phyloP scores from a whole-genome alignment of 2,797 vertebrate genomes.

The Harpagifer antarcticus region DNA sequence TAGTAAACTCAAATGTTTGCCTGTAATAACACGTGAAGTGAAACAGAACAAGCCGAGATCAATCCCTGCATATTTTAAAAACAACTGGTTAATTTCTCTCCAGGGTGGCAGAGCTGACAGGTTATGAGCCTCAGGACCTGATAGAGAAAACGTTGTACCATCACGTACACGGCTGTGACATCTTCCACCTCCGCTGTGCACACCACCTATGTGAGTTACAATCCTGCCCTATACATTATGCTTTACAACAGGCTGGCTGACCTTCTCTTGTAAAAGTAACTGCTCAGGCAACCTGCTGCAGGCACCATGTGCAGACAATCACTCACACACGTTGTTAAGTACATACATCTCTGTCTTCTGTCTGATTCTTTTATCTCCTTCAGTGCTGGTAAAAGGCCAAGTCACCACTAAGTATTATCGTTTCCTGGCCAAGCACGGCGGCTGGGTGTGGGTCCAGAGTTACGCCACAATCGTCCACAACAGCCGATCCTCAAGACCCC shows the following conservation, averaged over 20 bases:
- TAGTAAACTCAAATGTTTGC: not conserved
- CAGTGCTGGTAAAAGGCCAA: conserved; percentile 98
- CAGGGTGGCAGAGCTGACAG: conserved; percentile 97
- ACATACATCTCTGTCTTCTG: conserved; percentile 44
- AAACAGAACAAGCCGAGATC: not conserved
- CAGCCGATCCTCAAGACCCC: conserved; percentile 96
- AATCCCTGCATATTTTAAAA: conserved; percentile 10
- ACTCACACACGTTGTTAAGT: conserved; percentile 20
- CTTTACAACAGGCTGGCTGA: conserved; percentile 33
- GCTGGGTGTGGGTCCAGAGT: conserved; percentile 99
- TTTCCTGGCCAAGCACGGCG: conserved; percentile 96
- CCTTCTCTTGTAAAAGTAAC: conserved; percentile 35
- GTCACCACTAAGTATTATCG: conserved; percentile 99
- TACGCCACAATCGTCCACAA: conserved; percentile 99
- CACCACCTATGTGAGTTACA: conserved; percentile 95
- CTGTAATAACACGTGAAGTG: conserved; percentile 5
- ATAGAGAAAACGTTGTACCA: conserved; percentile 99
- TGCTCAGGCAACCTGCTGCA: conserved; percentile 42
- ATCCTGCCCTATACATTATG: conserved; percentile 25
- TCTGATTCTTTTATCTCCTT: conserved; percentile 47
- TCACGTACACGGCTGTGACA: conserved; percentile 98
- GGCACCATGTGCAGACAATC: conserved; percentile 45
- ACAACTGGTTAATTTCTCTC: conserved; percentile 29
- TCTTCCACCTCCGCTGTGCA: conserved; percentile 97
- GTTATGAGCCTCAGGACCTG: conserved; percentile 98